Evolutionary conservation across 2,797 vertebrate species (phyloP).

Genomic region (Nannoperca obscura): DNA sequence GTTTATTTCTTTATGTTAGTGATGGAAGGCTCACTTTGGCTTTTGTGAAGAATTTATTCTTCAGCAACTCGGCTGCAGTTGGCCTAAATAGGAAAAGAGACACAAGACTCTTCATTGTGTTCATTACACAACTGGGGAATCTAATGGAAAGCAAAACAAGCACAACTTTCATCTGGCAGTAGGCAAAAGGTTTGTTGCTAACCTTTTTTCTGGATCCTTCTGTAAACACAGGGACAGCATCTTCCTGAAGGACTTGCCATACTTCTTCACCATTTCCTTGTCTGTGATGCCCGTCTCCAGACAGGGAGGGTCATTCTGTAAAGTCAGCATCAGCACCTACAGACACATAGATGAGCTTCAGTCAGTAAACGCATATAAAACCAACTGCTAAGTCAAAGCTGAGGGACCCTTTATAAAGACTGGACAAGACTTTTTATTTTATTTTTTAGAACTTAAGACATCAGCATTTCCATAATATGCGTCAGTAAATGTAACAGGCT

Average conservation of each 20-base stretch:
- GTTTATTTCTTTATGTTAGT: neutral
- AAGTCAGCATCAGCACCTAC: constrained; percentile 96
- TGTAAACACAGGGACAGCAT: constrained; percentile 98
- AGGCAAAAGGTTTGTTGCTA: neutral
- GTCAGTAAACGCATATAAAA: constrained; percentile 1
- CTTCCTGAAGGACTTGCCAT: constrained; percentile 97
- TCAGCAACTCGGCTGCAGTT: constrained; percentile 94
- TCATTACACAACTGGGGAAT: constrained; percentile 12
- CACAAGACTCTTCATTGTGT: constrained; percentile 19
- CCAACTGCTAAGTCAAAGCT: neutral
- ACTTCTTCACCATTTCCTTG: constrained; percentile 98
- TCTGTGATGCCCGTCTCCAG: constrained; percentile 98
- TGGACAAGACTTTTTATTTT: neutral
- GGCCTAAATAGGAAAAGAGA: constrained; percentile 86
- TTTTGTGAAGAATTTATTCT: constrained; percentile 98
- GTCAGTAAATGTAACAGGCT: neutral
- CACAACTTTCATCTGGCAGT: neutral
- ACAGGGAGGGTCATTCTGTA: constrained; percentile 95
- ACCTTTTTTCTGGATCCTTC: constrained; percentile 99
- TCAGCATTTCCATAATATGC: neutral
- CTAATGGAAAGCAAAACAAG: constrained; percentile 20
- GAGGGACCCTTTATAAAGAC: neutral
- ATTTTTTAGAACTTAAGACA: neutral
- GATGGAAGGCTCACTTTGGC: constrained; percentile 87
- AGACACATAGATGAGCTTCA: constrained; percentile 7